These are phyloP conservation scores for Neomorphus geoffroyi DNA, from an alignment of 2,797 vertebrate species.

Conservation along the genomic window DNA sequence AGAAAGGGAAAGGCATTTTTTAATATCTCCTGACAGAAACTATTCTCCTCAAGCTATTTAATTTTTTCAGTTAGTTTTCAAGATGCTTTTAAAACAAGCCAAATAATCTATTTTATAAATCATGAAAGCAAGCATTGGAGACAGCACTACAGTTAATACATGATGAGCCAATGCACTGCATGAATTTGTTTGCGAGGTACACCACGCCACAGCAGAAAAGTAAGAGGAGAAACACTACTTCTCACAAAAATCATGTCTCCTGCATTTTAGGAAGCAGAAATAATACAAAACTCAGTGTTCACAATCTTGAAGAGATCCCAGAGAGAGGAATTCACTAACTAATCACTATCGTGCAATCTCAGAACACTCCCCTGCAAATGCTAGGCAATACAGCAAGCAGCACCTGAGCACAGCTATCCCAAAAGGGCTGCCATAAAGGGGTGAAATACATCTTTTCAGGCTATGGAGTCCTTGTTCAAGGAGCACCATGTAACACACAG, in stretches of 20 bases:
- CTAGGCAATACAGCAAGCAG: not conserved
- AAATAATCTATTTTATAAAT: not conserved
- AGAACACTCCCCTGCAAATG: not conserved
- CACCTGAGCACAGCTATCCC: not conserved
- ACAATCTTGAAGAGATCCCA: not conserved
- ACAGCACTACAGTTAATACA: not conserved
- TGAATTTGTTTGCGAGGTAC: not conserved
- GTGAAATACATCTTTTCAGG: not conserved
- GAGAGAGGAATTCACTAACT: not conserved
- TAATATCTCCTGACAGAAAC: not conserved
- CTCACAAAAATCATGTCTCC: not conserved
- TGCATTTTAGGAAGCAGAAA: not conserved
- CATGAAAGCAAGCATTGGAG: not conserved
- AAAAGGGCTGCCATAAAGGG: not conserved
- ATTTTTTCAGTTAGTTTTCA: not conserved
- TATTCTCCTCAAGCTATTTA: too few species aligned
- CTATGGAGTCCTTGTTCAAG: not conserved
- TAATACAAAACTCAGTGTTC: not conserved
- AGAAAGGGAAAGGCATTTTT: not conserved
- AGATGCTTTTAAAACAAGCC: not conserved
- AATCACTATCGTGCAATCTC: not conserved
- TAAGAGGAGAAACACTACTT: not conserved
- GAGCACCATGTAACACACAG: not conserved
- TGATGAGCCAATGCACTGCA: not conserved
- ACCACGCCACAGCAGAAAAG: not conserved